These are phyloP conservation scores for Agelas oroides DNA, from an alignment of 37 sponge, comb jelly and placozoan genomes.

Conservation along the genomic window DNA sequence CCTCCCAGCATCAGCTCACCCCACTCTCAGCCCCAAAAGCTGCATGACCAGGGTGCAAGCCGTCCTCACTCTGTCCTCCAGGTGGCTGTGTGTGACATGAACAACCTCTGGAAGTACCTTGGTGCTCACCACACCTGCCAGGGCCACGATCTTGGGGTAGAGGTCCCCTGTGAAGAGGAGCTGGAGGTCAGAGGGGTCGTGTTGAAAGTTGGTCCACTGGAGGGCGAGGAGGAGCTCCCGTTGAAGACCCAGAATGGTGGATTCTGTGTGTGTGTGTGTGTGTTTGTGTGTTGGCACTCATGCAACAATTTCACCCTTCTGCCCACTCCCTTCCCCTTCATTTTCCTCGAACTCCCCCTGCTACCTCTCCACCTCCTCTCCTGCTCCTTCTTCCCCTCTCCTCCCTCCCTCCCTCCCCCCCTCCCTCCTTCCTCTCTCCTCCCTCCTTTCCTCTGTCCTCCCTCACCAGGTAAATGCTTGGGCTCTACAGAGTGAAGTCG, in stretches of 20 bases:
- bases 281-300: slow-evolving; percentile 17
- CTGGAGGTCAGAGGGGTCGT: slow-evolving; percentile 53
- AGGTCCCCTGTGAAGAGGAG: slow-evolving; percentile 41
- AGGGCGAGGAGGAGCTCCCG: slow-evolving; percentile 52
- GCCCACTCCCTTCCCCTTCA: no score
- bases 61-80: neutral
- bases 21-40: slow-evolving; percentile 44
- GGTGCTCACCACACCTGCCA: slow-evolving; percentile 36
- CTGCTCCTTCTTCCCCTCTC: neutral
- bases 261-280: slow-evolving; percentile 14
- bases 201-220: slow-evolving; percentile 49
- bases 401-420: neutral
- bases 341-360: no score
- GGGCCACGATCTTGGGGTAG: slow-evolving; percentile 24
- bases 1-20: slow-evolving; percentile 58
- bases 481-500: neutral
- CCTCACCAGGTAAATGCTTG: neutral
- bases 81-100: neutral
- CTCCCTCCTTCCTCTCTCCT: neutral
- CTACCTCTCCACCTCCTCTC: neutral
- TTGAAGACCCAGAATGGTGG: neutral
- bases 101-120: neutral
- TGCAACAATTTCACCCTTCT: neutral
- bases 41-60: slow-evolving; percentile 14
- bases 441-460: neutral